Percentiles rank a stretch among this genome's conserved stretches.
Evolutionary conservation across 2,888 invertebrate species (phyloP).

Genomic region (Nomada ruficornis): DNA sequence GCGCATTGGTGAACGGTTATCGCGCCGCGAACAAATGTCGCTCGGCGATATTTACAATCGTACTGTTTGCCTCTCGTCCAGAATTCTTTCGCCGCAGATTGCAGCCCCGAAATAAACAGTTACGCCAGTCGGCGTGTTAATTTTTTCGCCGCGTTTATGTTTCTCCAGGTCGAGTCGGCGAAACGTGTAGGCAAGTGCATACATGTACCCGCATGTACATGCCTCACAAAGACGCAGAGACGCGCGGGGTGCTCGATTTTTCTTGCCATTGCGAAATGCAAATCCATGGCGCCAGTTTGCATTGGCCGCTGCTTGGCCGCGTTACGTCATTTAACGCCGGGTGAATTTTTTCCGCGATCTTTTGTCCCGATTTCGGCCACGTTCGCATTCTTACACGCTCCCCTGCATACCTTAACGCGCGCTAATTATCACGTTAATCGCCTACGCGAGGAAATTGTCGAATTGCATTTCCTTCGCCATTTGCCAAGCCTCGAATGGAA

Average conservation of each 20-base stretch:
- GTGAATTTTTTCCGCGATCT: conserved; percentile 2
- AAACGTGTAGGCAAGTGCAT: not conserved
- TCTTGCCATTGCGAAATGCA: conserved; percentile 56
- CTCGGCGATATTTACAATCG: conserved; percentile 5
- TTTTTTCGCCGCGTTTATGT: conserved; percentile 21
- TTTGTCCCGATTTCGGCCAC: conserved; percentile 9
- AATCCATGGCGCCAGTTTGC: conserved; percentile 60
- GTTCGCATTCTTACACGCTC: not conserved
- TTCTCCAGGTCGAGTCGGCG: conserved; percentile 19
- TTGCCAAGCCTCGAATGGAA: not conserved
- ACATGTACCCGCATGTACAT: not conserved
- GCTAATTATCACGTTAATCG: not conserved
- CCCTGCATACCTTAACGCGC: not conserved
- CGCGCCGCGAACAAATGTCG: conserved; percentile 19
- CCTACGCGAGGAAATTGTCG: not conserved
- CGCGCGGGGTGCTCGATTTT: conserved; percentile 36
- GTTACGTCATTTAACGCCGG: conserved; percentile 45
- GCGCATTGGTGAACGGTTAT: not conserved
- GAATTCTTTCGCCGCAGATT: not conserved
- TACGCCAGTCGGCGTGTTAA: not conserved
- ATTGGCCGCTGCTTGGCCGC: conserved; percentile 6
- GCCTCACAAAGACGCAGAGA: not conserved
- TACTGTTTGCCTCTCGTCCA: not conserved
- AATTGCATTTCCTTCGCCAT: not conserved
- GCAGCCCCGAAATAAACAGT: conserved; percentile 1